These are phyloP conservation scores for Neosilurus mollespiculum DNA, from an alignment of 2,797 vertebrate species.

Conservation along the genomic window DNA sequence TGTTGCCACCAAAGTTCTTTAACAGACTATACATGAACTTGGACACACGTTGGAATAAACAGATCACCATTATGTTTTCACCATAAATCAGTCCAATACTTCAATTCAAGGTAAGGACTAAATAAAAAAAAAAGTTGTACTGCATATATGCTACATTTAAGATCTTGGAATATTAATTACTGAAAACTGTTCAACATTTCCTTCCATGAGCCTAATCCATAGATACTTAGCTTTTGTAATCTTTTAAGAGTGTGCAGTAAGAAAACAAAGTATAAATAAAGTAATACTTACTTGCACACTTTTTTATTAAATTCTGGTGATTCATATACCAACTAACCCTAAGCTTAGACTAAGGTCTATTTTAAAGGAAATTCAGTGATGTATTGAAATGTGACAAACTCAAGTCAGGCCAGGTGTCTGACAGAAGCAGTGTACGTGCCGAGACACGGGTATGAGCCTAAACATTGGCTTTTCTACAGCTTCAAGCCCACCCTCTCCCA, in stretches of 20 bases:
- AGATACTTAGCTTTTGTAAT: not conserved
- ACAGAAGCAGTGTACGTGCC: not conserved
- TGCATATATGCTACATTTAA: too few relatives aligned
- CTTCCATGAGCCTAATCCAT: not conserved
- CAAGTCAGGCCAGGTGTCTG: not conserved
- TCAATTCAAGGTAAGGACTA: not conserved
- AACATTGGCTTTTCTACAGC: not conserved
- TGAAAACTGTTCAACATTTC: too few relatives aligned
- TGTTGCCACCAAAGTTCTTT: too few relatives aligned
- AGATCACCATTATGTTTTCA: too few relatives aligned
- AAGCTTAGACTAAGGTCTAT: not conserved
- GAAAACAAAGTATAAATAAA: too few relatives aligned
- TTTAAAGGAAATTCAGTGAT: not conserved
- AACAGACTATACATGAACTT: too few relatives aligned
- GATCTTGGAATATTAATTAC: not conserved
- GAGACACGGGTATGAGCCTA: not conserved
- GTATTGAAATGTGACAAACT: not conserved
- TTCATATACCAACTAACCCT: too few relatives aligned
- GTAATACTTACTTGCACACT: too few relatives aligned
- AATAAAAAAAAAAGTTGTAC: not conserved
- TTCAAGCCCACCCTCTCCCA: conserved; percentile 3
- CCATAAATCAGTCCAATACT: not conserved
- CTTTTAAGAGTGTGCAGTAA: not conserved
- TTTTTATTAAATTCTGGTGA: too few relatives aligned
- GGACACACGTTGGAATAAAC: not conserved